Evolutionary conservation across 2,113 vertebrate species (phyloP), one percentile per base, ranked within the genome.

Genomic region (Columba livia): DNA sequence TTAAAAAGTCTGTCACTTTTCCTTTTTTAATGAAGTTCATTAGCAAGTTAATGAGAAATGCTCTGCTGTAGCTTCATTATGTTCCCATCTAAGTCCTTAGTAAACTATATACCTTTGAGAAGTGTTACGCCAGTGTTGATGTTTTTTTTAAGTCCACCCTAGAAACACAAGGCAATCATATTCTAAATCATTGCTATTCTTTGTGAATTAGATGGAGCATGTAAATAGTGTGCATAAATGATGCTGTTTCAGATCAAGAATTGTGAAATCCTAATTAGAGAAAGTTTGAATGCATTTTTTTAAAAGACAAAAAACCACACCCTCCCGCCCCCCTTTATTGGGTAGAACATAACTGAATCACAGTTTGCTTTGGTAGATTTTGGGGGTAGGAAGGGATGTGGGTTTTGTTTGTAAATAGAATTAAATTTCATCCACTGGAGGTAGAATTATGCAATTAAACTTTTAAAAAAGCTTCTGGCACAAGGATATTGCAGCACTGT

Each of bases 361-460:
- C 20, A 25, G 4, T 62, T 93, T 66, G 42, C 47, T 90, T n/a
- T 25, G 51, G 21, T 47, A 34, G 56, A 66, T 70, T 90, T 88
- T 88, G 47, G 60, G 8, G 31, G n/a, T 60, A 56, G 40, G 38
- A 64, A 93, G 38, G 24, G 16, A 40, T 91, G 48, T 78, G 60
- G 32, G 8, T 34, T 96, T 92, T 97, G 85, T 96, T 96, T 90
- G 79, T 92, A 96, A 96, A 94, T n/a, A 93, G 23, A 93, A 88
- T 72, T 95, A 93, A 88, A 91, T 87, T 93, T 95, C 48, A 74
- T 69, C 26, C 60, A 64, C 82, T 4, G 28, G 91, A 86, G 75
- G 82, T 78, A 75, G 83, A 95, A 92, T 94, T 95, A 95, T 96
- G 82, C 94, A 93, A 71, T 96, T 94, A 95, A 96, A 91, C 72